phyloP scores from a whole-genome alignment of 2,797 vertebrate genomes.

The Simalia tracyae region DNA sequence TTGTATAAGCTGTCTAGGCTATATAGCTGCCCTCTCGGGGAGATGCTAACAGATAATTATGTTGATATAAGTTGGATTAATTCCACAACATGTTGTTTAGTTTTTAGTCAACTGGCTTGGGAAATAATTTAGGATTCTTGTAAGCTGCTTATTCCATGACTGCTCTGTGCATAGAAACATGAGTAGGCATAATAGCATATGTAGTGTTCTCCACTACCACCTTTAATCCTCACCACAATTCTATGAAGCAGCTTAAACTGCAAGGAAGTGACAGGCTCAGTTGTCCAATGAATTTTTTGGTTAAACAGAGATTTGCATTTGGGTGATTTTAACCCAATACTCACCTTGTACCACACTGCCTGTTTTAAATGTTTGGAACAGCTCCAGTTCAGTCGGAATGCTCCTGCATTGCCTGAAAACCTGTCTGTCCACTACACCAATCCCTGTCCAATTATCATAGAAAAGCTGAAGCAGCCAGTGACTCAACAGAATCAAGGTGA shows the following conservation, averaged over 20 bases:
- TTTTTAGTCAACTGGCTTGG: background rate
- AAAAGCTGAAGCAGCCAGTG: conserved; percentile 76
- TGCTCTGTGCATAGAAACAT: background rate
- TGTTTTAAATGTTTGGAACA: conserved; percentile 62
- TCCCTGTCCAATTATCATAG: conserved; percentile 86
- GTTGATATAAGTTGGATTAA: background rate
- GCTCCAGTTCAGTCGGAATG: conserved; percentile 86
- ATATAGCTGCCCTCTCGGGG: background rate
- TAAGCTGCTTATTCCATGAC: background rate
- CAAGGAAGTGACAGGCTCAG: background rate
- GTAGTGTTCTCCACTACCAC: background rate
- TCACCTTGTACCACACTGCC: background rate
- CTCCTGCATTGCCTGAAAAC: conserved; percentile 76
- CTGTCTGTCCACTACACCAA: conserved; percentile 76
- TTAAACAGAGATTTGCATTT: background rate
- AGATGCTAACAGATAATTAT: background rate
- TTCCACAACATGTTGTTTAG: background rate
- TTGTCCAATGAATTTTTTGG: background rate
- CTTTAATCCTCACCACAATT: background rate
- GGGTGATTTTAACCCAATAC: background rate
- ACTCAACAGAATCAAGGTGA: conserved; percentile 37
- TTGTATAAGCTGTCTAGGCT: background rate
- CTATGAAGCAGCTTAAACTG: background rate
- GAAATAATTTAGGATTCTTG: background rate
- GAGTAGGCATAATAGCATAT: background rate